These are phyloP conservation scores for Drosophila quinaria DNA, from an alignment of 2,888 invertebrate species.

Conservation along the genomic window DNA sequence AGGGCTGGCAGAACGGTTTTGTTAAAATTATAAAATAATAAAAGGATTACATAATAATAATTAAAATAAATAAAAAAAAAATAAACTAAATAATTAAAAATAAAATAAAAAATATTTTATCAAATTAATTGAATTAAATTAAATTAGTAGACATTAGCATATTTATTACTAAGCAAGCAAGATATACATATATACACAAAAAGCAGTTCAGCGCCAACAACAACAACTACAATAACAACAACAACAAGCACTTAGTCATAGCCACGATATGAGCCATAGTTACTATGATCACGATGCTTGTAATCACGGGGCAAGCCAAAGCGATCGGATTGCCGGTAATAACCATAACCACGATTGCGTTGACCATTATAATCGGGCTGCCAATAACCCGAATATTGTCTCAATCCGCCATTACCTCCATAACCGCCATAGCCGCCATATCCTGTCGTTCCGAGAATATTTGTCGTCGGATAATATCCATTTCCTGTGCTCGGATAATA, in stretches of 20 bases:
- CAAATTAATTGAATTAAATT: conserved; percentile 18
- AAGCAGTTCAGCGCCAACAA: conserved; percentile 37
- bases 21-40: background rate
- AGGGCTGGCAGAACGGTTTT: background rate
- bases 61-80: background rate
- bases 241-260: conserved; percentile 62
- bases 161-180: conserved; percentile 50
- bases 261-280: conserved; percentile 65
- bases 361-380: conserved; percentile 87
- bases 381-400: conserved; percentile 88
- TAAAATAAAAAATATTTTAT: background rate
- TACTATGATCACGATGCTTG: conserved; percentile 42
- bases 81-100: background rate
- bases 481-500: conserved; percentile 45
- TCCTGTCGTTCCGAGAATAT: conserved; percentile 77
- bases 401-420: conserved; percentile 88
- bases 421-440: conserved; percentile 87
- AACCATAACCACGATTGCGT: conserved; percentile 88
- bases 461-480: conserved; percentile 81
- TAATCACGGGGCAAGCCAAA: conserved; percentile 77
- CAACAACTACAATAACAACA: conserved; percentile 5
- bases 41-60: conserved; percentile 5
- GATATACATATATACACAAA: conserved; percentile 36
- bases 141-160: conserved; percentile 40
- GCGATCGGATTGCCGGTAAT: conserved; percentile 85